phyloP scores from a whole-genome alignment of 2,113 vertebrate genomes.

The rat (Rattus norvegicus) region DNA sequence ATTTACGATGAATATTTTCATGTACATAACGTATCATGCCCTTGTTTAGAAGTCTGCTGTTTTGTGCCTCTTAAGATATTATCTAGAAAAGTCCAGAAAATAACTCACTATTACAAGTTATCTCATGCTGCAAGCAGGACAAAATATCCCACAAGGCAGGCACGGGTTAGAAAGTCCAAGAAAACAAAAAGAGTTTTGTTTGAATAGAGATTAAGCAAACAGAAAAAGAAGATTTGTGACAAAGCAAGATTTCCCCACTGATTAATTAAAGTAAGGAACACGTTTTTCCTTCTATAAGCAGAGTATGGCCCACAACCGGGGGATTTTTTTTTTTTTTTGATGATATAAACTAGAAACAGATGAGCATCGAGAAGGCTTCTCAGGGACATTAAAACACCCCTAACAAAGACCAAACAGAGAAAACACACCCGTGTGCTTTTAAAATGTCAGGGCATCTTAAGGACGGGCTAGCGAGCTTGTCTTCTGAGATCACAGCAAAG shows the following conservation, averaged over 20 bases:
- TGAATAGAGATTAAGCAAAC: neutral
- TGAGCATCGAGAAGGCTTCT: constrained; percentile 53
- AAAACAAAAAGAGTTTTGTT: constrained; percentile 28
- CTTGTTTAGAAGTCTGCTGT: neutral
- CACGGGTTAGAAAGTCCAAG: neutral
- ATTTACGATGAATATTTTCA: constrained; percentile 12
- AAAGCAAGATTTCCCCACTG: neutral
- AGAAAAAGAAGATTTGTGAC: constrained; percentile 46
- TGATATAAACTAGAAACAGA: constrained; percentile 56
- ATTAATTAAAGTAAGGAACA: constrained; percentile 61
- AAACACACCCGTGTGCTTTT: neutral
- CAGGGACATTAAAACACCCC: constrained; percentile 15
- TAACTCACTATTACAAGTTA: neutral
- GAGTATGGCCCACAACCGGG: constrained; percentile 32
- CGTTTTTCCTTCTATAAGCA: constrained; percentile 49
- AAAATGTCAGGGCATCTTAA: constrained; percentile 19
- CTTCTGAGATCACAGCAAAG: constrained; percentile 18
- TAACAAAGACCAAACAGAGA: constrained; percentile 27
- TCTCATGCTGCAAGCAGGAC: neutral
- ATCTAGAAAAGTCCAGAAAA: constrained; percentile 39
- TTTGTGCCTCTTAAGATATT: neutral
- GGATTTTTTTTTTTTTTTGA: neutral
- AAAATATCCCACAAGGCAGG: constrained; percentile 39
- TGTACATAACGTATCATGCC: neutral
- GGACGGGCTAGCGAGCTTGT: constrained; percentile 35